Evolutionary conservation across 1,140 invertebrate species (phyloP).

Genomic region (Atta texana): DNA sequence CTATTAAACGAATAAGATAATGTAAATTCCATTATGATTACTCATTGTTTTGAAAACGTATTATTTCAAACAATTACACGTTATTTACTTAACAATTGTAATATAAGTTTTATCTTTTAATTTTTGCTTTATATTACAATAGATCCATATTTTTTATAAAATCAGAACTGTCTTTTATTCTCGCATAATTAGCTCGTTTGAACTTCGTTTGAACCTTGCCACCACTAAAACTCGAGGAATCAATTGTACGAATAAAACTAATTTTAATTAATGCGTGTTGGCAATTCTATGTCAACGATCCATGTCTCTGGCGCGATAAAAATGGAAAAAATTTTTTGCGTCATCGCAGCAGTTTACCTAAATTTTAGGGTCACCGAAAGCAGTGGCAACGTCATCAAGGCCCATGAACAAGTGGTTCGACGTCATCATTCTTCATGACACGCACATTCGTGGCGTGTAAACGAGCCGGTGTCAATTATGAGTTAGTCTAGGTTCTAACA

Average conservation of each 20-base stretch:
- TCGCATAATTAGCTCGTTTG: constrained; percentile 40
- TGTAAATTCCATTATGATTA: constrained; percentile 2
- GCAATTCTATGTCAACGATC: background rate
- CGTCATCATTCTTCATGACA: constrained; percentile 52
- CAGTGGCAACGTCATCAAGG: constrained; percentile 24
- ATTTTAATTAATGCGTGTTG: constrained; percentile 29
- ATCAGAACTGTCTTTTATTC: constrained; percentile 11
- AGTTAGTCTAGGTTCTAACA: background rate
- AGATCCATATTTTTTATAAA: constrained; percentile 28
- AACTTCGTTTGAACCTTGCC: background rate
- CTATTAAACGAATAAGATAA: background rate
- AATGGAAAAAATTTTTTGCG: background rate
- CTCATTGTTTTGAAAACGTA: background rate
- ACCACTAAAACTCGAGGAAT: background rate
- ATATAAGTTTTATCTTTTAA: background rate
- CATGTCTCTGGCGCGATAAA: background rate
- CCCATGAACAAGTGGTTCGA: background rate
- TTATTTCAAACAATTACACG: constrained; percentile 22
- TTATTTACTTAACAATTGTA: constrained; percentile 26
- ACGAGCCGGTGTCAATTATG: constrained; percentile 40
- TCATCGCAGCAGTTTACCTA: background rate
- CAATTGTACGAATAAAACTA: constrained; percentile 6
- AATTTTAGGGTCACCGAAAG: constrained; percentile 1
- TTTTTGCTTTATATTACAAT: constrained; percentile 25
- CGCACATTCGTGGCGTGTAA: constrained; percentile 15